These are phyloP conservation scores for Caprella mutica DNA, from an alignment of 2,888 invertebrate species.

Conservation along the genomic window DNA sequence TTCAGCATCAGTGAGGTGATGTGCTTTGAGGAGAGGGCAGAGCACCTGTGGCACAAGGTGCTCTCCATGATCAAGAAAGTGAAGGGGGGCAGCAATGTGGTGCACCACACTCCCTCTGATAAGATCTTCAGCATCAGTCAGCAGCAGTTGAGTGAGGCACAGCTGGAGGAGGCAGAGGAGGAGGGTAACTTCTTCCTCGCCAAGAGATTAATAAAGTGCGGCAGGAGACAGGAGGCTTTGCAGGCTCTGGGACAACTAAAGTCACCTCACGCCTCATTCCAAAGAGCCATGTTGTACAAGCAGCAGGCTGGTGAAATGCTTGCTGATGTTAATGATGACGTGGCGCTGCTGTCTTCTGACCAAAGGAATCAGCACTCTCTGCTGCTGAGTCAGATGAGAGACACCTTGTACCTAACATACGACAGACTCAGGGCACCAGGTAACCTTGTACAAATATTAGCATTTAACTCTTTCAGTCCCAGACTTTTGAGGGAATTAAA, in stretches of 20 bases:
- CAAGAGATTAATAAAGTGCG: conserved; percentile 19
- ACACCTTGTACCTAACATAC: conserved; percentile 34
- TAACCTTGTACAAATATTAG: not conserved
- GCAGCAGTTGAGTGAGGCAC: conserved; percentile 6
- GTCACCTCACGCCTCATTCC: conserved; percentile 26
- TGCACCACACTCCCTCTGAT: conserved; percentile 3
- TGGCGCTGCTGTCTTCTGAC: conserved; percentile 14
- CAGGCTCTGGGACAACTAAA: conserved; percentile 28
- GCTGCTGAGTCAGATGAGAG: conserved; percentile 27
- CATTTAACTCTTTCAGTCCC: not conserved
- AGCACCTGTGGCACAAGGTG: conserved; percentile 28
- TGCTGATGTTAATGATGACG: conserved; percentile 14
- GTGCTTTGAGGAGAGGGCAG: conserved; percentile 24
- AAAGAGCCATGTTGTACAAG: conserved; percentile 32
- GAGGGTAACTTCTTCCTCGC: conserved; percentile 31
- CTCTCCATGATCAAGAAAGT: conserved; percentile 11
- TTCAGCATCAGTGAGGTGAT: conserved; percentile 23
- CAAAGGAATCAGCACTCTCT: conserved; percentile 22
- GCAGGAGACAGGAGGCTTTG: conserved; percentile 29
- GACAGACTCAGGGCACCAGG: conserved; percentile 33
- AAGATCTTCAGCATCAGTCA: not conserved
- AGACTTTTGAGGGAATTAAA: too few species aligned
- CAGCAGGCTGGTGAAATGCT: conserved; percentile 24
- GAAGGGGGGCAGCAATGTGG: not conserved
- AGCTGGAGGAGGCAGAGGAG: conserved; percentile 20